Base-by-base conservation (phyloP, 2,888 invertebrate species). In the Drosophila putrida region DNA sequence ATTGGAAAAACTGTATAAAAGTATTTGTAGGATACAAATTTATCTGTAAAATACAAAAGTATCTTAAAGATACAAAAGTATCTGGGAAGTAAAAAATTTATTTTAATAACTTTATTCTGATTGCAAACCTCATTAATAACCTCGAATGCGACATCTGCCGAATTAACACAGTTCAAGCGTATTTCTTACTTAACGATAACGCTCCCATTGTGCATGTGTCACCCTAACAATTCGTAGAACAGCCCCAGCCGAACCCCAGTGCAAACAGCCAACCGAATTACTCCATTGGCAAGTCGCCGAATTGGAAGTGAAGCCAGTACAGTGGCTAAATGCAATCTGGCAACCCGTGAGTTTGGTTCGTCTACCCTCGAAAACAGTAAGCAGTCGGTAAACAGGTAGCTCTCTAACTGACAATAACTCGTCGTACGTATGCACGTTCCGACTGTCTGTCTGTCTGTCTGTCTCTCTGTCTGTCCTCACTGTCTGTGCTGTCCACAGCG, bases 351-450 rank as follows among this genome's bases (percentile, higher is more conserved):
- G 58, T 43, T 64, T 41, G 49, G 43, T 50, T 50, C 63, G 75
- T 71, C 79, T 71, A 81, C 81, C 75, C 86, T 83, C 78, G 65
- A 55, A 80, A 83, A 78, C 75, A 74, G 85, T 82, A 86, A 88
- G 88, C 80, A 88, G 89, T 75, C 87, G 89, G 89, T 86, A 86
- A 86, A 86, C 85, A 89, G 85, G 85, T 86, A 86, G 85, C 85
- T 88, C 85, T 86, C 89, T 86, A 86, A 86, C 85, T 86, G 85
- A 86, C 85, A 86, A 86, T 86, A 86, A 86, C 85, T 86, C 85
- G 85, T 85, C 89, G 85, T 86, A 79, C 84, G 83, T 73, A 81
- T 84, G 87, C 82, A 87, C 83, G 83, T 83, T 84, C 82, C 80
- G 78, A 59, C 46, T 11, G 82, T 74, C 81, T 57, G 58, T 20